Conservation (phyloP, 2,888 invertebrate genomes). For the Lepidocyrtoides sp. region DNA sequence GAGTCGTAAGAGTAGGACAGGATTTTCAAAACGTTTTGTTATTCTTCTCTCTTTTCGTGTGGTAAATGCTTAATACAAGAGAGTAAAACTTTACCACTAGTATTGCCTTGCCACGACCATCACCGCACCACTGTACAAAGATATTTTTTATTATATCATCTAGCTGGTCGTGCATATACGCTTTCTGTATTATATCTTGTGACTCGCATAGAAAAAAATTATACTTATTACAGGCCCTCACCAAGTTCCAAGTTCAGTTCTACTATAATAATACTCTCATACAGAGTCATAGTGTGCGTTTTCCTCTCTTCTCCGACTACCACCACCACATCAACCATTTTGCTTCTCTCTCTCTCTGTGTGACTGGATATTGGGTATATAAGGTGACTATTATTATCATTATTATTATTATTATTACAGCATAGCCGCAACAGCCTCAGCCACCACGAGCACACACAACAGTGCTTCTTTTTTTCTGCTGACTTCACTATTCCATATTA, state of each 20-base stretch:
- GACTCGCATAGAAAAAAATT: conserved; percentile 68
- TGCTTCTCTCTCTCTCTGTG: conserved; percentile 18
- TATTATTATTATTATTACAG: conserved; percentile 78
- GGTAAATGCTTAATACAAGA: conserved; percentile 22
- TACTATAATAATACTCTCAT: conserved; percentile 75
- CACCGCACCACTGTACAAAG: no score
- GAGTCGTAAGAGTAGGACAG: conserved; percentile 52
- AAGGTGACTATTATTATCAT: conserved; percentile 80
- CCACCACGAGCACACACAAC: conserved; percentile 60
- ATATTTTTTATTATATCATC: not conserved
- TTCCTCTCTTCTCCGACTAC: conserved; percentile 62
- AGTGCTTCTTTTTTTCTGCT: conserved; percentile 67
- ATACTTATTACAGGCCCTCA: conserved; percentile 76
- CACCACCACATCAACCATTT: conserved; percentile 58
- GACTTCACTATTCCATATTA: conserved; percentile 58
- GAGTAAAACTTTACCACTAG: not conserved
- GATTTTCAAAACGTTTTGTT: conserved; percentile 74
- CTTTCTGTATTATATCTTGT: conserved; percentile 32
- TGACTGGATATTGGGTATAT: conserved; percentile 73
- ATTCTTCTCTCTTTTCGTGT: conserved; percentile 48
- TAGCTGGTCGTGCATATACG: not conserved
- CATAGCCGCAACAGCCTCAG: conserved; percentile 72
- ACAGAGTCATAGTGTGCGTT: conserved; percentile 76
- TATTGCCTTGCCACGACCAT: not conserved
- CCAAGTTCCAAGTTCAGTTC: conserved; percentile 78